phyloP scores from a whole-genome alignment of 2,113 vertebrate genomes.

The Tinamus guttatus region DNA sequence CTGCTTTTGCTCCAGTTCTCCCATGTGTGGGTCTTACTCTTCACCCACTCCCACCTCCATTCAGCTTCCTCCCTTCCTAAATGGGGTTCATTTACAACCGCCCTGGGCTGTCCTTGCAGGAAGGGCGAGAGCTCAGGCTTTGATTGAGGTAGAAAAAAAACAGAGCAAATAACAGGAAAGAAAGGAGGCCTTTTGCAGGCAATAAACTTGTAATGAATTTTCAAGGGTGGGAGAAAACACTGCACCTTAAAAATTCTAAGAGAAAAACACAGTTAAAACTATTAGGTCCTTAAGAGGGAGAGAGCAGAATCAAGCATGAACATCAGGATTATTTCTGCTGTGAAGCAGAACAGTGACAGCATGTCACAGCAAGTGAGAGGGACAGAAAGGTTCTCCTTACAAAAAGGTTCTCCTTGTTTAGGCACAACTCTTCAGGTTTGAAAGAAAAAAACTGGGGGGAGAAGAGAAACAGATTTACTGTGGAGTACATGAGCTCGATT shows the following conservation, averaged over 20 bases:
- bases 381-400: neutral
- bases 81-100: no score
- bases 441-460: neutral
- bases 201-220: neutral
- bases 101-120: neutral
- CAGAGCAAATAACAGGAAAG: neutral
- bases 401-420: neutral
- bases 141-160: neutral
- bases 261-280: neutral
- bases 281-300: neutral
- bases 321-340: neutral
- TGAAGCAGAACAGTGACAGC: fast-evolving
- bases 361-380: no score
- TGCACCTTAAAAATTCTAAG: neutral
- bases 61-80: neutral
- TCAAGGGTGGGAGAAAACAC: neutral
- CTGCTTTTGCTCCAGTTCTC: no score
- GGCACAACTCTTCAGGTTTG: neutral
- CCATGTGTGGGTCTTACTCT: neutral
- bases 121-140: neutral
- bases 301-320: neutral
- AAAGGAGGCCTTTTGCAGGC: neutral
- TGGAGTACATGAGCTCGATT: neutral
- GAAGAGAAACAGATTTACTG: no score
- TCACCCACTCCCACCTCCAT: neutral